Evolutionary conservation across 1,140 invertebrate species (phyloP).

Genomic region (Scaptomyza montana): DNA sequence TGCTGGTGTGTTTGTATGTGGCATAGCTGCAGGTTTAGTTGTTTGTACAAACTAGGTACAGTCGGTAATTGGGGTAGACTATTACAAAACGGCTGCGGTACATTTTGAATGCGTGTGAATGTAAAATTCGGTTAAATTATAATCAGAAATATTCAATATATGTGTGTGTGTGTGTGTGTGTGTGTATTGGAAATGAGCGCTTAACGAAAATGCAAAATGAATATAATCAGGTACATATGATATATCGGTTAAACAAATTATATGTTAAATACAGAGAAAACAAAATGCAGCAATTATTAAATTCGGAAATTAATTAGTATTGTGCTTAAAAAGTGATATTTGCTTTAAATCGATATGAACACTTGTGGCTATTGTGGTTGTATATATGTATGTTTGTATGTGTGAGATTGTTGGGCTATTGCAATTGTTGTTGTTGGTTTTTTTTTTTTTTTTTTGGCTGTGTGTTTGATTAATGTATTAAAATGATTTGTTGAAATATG

Average conservation of each 20-base stretch:
- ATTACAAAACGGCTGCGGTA: slow-evolving; percentile 51
- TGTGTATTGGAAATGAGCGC: slow-evolving; percentile 30
- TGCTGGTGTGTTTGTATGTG: slow-evolving; percentile 29
- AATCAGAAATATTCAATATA: no score
- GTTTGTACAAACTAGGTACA: slow-evolving; percentile 69
- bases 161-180: slow-evolving; percentile 38
- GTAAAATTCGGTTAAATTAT: slow-evolving; percentile 37
- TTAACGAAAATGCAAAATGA: slow-evolving; percentile 77
- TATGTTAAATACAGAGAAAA: slow-evolving; percentile 39
- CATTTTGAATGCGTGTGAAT: slow-evolving; percentile 31
- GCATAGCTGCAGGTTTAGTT: slow-evolving; percentile 54
- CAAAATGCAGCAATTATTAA: slow-evolving; percentile 69
- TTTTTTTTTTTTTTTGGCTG: slow-evolving; percentile 33
- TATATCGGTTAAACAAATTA: slow-evolving; percentile 71
- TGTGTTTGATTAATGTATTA: slow-evolving; percentile 54
- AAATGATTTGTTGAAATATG: slow-evolving; percentile 30
- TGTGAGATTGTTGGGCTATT: slow-evolving; percentile 58
- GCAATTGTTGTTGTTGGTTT: slow-evolving; percentile 32
- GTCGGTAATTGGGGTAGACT: slow-evolving; percentile 55
- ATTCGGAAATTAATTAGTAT: slow-evolving; percentile 58
- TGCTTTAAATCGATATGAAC: slow-evolving; percentile 67
- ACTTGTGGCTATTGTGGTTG: slow-evolving; percentile 78
- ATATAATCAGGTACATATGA: slow-evolving; percentile 82
- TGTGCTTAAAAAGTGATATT: slow-evolving; percentile 46
- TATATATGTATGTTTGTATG: slow-evolving; percentile 30